Evolutionary conservation across 64 coral and sea anemone species (phyloP).

Genomic region (Montipora foliosa): DNA sequence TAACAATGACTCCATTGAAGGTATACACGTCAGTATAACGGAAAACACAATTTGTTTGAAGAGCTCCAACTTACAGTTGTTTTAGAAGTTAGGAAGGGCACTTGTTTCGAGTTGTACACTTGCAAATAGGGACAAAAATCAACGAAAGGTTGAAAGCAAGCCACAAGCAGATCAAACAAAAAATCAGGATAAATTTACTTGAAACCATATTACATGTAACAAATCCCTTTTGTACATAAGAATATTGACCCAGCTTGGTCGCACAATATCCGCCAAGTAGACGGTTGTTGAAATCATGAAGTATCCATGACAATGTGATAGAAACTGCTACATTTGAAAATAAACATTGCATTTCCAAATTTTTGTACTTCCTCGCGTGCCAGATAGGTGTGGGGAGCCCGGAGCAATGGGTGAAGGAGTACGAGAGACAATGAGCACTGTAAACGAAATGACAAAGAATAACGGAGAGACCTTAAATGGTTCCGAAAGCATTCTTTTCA

Average conservation of each 20-base stretch:
- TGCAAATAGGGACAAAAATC: background rate
- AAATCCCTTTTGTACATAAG: conserved; percentile 11
- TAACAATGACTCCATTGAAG: no score
- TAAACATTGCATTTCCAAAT: conserved; percentile 7
- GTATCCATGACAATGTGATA: conserved; percentile 22
- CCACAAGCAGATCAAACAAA: background rate
- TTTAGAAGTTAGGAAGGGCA: background rate
- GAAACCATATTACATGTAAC: background rate
- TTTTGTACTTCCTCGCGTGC: background rate
- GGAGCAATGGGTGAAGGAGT: no score
- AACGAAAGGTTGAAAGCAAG: conserved; percentile 6
- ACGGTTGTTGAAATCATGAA: background rate
- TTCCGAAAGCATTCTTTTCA: no score
- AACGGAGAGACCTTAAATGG: no score
- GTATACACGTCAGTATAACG: background rate
- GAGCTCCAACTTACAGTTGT: background rate
- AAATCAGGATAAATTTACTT: background rate
- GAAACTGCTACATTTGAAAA: background rate
- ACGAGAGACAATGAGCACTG: no score
- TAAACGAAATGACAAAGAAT: no score
- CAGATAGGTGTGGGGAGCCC: no score
- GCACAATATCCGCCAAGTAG: background rate
- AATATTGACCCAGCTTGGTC: background rate
- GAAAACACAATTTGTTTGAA: background rate
- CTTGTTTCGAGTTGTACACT: no score